phyloP scores from a whole-genome alignment of 2,113 vertebrate genomes.

The Porphyrio hochstetteri region DNA sequence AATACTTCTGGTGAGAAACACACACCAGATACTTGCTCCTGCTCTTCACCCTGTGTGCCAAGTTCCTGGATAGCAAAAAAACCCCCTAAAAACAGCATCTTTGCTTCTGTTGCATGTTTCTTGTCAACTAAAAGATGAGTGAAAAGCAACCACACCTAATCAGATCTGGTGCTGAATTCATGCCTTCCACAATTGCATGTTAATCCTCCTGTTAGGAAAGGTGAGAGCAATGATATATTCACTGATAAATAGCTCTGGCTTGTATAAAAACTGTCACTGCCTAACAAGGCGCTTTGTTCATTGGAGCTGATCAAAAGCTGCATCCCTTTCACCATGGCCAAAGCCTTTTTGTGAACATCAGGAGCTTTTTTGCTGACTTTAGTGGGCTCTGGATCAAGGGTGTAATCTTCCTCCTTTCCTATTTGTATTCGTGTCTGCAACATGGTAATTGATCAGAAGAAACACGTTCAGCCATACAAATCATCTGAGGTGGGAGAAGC shows the following conservation, averaged over 20 bases:
- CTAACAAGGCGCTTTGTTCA: background rate
- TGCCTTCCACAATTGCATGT: background rate
- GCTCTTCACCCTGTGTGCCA: background rate
- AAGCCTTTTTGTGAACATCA: background rate
- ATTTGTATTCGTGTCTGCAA: background rate
- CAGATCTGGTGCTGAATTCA: background rate
- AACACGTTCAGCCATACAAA: background rate
- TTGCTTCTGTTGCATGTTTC: background rate
- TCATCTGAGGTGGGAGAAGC: constrained; percentile 20
- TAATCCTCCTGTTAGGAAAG: constrained; percentile 35
- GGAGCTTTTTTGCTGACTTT: background rate
- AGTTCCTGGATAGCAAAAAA: background rate
- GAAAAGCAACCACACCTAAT: background rate
- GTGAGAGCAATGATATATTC: background rate
- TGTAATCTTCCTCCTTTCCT: background rate
- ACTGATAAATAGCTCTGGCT: background rate
- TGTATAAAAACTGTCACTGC: background rate
- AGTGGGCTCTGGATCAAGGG: background rate
- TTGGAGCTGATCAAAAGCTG: constrained; percentile 19
- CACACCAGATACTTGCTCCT: background rate
- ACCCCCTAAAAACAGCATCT: background rate
- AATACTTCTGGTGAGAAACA: background rate
- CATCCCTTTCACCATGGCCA: background rate
- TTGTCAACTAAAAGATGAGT: background rate
- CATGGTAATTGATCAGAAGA: constrained; percentile 24